Evolutionary conservation across 2,888 invertebrate genomes (phyloP).

Genomic region (Nomada fucata): DNA sequence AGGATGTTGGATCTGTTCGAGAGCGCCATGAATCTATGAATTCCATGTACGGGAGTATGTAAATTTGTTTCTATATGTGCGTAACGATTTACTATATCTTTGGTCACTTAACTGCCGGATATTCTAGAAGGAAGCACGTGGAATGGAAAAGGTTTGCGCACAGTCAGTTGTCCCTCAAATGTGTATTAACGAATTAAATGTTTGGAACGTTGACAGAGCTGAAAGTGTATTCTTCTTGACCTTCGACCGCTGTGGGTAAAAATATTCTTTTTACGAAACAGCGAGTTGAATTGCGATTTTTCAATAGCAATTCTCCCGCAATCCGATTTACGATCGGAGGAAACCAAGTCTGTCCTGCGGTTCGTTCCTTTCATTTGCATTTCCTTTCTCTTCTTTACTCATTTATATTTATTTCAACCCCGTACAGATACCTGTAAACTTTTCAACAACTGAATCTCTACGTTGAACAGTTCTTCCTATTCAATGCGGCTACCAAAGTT

Average conservation of each 20-base stretch:
- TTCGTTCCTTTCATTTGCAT: constrained; percentile 11
- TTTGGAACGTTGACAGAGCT: background rate
- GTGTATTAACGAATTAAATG: constrained; percentile 29
- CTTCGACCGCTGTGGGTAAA: background rate
- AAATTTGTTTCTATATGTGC: background rate
- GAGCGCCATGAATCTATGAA: constrained; percentile 79
- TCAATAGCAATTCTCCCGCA: background rate
- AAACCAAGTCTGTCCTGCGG: background rate
- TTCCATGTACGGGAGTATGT: background rate
- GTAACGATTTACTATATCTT: too few species aligned
- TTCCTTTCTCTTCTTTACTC: constrained; percentile 1
- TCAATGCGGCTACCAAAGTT: constrained; percentile 27
- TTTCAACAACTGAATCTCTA: constrained; percentile 15
- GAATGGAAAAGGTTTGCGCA: background rate
- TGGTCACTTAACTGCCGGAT: too few species aligned
- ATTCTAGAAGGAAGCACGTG: background rate
- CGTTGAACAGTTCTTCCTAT: constrained; percentile 32
- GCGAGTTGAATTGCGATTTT: background rate
- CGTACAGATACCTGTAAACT: constrained; percentile 30
- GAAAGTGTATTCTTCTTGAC: background rate
- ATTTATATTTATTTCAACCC: background rate
- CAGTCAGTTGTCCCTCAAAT: constrained; percentile 6
- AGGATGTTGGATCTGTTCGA: constrained; percentile 82
- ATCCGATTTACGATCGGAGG: constrained; percentile 1
- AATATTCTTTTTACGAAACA: background rate